These are phyloP conservation scores for Antechinus stuartii DNA, from an alignment of 2,113 vertebrate genomes.

Conservation along the genomic window DNA sequence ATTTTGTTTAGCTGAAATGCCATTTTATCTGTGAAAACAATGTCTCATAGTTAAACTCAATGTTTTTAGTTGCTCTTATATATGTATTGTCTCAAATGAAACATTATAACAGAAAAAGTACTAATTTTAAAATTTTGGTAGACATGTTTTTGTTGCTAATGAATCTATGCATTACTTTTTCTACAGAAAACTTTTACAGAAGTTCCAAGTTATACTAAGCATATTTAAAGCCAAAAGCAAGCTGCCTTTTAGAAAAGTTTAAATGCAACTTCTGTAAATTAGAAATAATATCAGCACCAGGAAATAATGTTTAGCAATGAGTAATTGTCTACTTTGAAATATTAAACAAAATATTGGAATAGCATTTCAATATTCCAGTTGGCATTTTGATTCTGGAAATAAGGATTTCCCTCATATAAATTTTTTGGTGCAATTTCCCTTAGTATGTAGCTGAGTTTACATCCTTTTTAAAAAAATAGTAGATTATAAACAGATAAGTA, in stretches of 20 bases:
- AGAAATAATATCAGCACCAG: constrained; percentile 42
- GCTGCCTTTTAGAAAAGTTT: constrained; percentile 32
- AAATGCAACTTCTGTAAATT: neutral
- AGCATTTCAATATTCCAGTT: constrained; percentile 53
- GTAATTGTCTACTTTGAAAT: constrained; percentile 32
- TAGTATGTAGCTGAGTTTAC: neutral
- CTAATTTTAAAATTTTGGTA: constrained; percentile 57
- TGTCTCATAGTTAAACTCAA: constrained; percentile 59
- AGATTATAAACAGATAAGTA: constrained; percentile 50
- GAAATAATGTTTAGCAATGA: constrained; percentile 30
- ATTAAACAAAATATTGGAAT: constrained; percentile 40
- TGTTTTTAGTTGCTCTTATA: constrained; percentile 67
- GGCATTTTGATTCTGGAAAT: constrained; percentile 47
- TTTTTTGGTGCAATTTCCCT: constrained; percentile 19
- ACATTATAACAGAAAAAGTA: constrained; percentile 77
- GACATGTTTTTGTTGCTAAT: constrained; percentile 54
- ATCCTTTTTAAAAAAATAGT: no score
- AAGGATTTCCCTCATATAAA: constrained; percentile 13
- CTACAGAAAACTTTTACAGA: neutral
- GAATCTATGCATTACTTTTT: neutral
- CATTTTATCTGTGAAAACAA: constrained; percentile 66
- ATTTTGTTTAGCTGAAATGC: constrained; percentile 61
- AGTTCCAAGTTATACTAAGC: constrained; percentile 45
- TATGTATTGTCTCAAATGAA: constrained; percentile 64
- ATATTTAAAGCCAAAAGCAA: constrained; percentile 54